Conservation (phyloP, 1,140 invertebrate genomes). For the Watersipora subatra region DNA sequence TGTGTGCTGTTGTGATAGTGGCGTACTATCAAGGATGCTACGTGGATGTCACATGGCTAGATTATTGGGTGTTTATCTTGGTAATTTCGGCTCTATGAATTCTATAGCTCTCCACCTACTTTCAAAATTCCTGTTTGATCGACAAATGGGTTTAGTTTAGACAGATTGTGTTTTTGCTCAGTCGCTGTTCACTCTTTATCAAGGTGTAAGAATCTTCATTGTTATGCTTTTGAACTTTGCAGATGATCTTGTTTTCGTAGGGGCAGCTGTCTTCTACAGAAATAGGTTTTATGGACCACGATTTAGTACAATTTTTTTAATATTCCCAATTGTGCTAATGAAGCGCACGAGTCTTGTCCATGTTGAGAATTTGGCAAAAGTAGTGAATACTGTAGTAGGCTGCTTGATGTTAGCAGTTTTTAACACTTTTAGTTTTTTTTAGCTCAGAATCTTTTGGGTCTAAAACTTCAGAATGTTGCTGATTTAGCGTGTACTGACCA, state of each 20-base stretch:
- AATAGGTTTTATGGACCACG: not conserved
- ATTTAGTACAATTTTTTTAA: not conserved
- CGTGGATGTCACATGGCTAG: not conserved
- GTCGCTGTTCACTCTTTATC: not conserved
- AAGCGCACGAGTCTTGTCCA: not conserved
- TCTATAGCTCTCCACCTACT: not conserved
- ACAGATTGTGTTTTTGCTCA: not conserved
- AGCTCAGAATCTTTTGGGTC: not conserved
- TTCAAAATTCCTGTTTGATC: not conserved
- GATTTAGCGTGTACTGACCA: not conserved
- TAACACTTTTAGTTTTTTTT: not conserved
- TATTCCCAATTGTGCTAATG: not conserved
- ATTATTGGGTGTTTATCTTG: slow-evolving; percentile 3
- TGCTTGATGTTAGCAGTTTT: no score
- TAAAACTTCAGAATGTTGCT: not conserved
- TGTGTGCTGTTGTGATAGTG: not conserved
- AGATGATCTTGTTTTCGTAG: not conserved
- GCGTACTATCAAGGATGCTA: not conserved
- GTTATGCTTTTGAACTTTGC: not conserved
- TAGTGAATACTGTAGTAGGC: not conserved
- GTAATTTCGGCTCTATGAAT: not conserved
- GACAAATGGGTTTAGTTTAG: not conserved
- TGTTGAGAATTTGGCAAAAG: not conserved
- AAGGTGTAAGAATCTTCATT: not conserved
- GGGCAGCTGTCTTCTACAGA: no score